Evolutionary conservation across 2,113 vertebrate species (phyloP), one percentile per base, ranked within the genome.

Genomic region (Ciconia maguari): DNA sequence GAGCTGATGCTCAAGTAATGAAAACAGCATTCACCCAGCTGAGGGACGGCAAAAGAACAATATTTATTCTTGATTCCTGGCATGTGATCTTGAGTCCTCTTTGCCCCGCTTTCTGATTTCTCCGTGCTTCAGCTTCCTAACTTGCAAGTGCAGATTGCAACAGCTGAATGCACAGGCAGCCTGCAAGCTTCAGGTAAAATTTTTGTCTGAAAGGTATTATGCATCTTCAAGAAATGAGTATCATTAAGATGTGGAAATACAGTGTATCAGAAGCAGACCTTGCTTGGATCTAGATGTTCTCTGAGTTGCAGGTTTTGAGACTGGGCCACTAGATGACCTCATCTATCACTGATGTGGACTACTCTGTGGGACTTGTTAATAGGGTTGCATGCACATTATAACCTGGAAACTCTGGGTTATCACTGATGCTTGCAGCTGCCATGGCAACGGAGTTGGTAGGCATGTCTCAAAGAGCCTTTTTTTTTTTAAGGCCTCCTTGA

Each of bases 361-460:
- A 46, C 30, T 51, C 95, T 81, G 77, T 91, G 78, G 87, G 90
- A 94, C 79, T 97, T 89, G 90, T 97, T 98, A 98, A 94, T 93
- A 95, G 87, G 32, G 58, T 90, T 97, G 89, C 72, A 82, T 81
- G 64, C 83, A 95, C 68, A 80, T 95, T 96, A 94, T 94, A 98
- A 96, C 75, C 92, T 92, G 95, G 94, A 96, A 97, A 92, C 89
- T 96, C 89, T 92, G 94, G 78, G 87, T 97, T 98, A 96, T 93
- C 94, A 96, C 41, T 94, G 94, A 96, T 96, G 93, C 94, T 97
- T 97, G 93, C 93, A 97, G 97, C 97, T 98, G 93, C 97, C 95
- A 97, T 98, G 94, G 97, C 93, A 98, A 98, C 98, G 25, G 61
- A 82, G 55, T 96, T 96, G 57, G 89, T 89, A 95, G 85, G 77